phyloP scores from a whole-genome alignment of 2,113 vertebrate species.

The Rhagologus leucostigma region DNA sequence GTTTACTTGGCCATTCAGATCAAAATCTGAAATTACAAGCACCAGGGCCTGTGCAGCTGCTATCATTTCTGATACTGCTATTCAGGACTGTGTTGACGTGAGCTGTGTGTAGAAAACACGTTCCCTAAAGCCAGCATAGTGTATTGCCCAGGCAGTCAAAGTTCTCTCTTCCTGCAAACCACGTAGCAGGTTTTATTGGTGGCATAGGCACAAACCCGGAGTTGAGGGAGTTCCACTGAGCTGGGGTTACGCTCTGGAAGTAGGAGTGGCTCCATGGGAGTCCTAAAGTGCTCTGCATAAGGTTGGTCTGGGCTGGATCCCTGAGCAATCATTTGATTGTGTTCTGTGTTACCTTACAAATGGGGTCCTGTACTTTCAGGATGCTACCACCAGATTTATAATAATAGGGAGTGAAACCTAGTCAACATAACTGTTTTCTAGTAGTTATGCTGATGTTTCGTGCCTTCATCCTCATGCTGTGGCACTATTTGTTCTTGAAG shows the following conservation, averaged over 20 bases:
- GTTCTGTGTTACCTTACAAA: neutral
- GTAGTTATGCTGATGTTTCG: neutral
- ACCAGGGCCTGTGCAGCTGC: neutral
- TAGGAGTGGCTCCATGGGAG: rapidly evolving
- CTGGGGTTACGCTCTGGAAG: neutral
- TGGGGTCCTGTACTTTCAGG: neutral
- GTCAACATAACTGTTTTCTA: neutral
- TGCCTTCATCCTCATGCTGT: neutral
- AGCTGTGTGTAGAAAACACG: neutral
- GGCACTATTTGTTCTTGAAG: neutral
- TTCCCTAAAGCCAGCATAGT: neutral
- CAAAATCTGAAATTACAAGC: neutral
- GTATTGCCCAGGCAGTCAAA: neutral
- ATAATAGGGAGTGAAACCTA: neutral
- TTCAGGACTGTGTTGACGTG: neutral
- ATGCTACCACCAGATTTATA: neutral
- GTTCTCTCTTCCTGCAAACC: neutral
- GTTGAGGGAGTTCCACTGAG: rapidly evolving
- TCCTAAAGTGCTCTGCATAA: neutral
- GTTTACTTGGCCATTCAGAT: neutral
- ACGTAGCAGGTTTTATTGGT: rapidly evolving
- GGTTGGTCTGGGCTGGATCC: neutral
- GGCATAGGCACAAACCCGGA: neutral
- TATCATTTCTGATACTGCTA: neutral
- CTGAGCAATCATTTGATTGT: rapidly evolving